These are phyloP conservation scores for Macrophya alboannulata DNA, from an alignment of 2,888 invertebrate species.

Conservation along the genomic window DNA sequence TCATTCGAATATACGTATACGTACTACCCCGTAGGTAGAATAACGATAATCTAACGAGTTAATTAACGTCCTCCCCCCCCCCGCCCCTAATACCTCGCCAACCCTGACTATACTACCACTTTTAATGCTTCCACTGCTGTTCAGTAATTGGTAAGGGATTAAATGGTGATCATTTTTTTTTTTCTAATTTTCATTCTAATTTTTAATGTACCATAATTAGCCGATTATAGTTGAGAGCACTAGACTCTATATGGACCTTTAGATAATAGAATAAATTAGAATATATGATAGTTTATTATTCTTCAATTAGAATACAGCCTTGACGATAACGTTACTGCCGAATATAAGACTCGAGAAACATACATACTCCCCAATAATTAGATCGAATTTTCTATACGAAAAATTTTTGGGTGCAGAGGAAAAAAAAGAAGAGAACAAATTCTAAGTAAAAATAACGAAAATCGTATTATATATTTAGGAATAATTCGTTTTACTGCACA, in stretches of 20 bases:
- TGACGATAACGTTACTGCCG: slow-evolving; percentile 57
- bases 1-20: not conserved
- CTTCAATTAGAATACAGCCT: slow-evolving; percentile 53
- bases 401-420: not conserved
- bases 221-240: not conserved
- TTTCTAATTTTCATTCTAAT: too few relatives aligned
- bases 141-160: slow-evolving; percentile 40
- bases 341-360: slow-evolving; percentile 57
- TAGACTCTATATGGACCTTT: slow-evolving; percentile 17
- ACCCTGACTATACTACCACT: not conserved
- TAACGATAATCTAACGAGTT: slow-evolving; percentile 18
- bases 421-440: not conserved
- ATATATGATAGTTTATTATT: slow-evolving; percentile 37
- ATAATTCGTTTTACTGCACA: not conserved
- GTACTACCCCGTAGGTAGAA: not conserved
- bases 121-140: slow-evolving; percentile 38
- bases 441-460: not conserved
- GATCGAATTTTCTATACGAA: slow-evolving; percentile 10
- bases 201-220: slow-evolving; percentile 28
- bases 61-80: slow-evolving; percentile 1
- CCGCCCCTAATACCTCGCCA: not conserved
- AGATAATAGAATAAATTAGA: slow-evolving; percentile 9
- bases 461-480: not conserved
- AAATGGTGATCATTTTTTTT: not conserved
- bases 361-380: slow-evolving; percentile 25